Evolutionary conservation across 1,140 invertebrate genomes (phyloP).

Genomic region (Sinonovacula constricta): DNA sequence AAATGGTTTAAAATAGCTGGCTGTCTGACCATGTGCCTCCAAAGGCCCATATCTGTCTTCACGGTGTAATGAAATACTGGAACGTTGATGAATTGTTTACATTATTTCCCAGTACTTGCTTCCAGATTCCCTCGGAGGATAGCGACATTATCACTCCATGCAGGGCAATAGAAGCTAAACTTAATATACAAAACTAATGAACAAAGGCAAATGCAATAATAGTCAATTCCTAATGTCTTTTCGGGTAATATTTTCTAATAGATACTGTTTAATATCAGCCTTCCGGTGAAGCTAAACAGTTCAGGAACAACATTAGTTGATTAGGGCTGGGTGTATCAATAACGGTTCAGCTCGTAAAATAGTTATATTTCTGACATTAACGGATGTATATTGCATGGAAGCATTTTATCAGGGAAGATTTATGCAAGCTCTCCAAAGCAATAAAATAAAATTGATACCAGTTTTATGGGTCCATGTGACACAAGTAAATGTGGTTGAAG

Average conservation of each 20-base stretch:
- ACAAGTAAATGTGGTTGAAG: too few relatives aligned
- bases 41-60: conserved; percentile 31
- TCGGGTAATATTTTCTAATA: not conserved
- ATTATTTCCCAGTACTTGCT: conserved; percentile 3
- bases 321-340: not conserved
- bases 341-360: not conserved
- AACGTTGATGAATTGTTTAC: conserved; percentile 43
- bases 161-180: not conserved
- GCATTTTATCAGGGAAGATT: not conserved
- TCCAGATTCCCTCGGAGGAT: not conserved
- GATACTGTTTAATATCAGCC: not conserved
- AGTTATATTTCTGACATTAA: not conserved
- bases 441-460: conserved; percentile 44
- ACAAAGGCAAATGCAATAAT: not conserved
- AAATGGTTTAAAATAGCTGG: too few relatives aligned
- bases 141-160: not conserved
- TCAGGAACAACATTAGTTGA: not conserved
- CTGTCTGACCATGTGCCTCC: too few relatives aligned
- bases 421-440: not conserved
- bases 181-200: not conserved
- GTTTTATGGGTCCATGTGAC: conserved; percentile 27
- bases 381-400: not conserved
- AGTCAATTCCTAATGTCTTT: not conserved
- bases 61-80: conserved; percentile 44
- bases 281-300: not conserved